Evolutionary conservation across 2,888 invertebrate genomes (phyloP).

Genomic region (Cephus sareptanus): DNA sequence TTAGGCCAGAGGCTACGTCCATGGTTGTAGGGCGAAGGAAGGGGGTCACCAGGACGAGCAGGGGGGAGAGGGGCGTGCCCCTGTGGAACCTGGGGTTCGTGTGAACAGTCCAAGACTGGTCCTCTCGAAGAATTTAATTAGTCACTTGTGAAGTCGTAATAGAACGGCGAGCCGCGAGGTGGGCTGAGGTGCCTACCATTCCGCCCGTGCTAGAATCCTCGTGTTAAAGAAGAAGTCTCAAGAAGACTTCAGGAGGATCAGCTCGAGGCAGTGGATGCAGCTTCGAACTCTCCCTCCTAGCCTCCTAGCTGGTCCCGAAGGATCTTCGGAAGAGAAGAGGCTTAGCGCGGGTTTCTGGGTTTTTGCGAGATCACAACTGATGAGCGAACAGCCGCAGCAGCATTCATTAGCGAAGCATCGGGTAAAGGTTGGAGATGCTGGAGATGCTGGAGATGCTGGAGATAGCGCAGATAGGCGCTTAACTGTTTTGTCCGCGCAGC

Average conservation of each 20-base stretch:
- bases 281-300: no score
- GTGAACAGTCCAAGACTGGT: constrained; percentile 23
- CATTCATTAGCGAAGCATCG: constrained; percentile 41
- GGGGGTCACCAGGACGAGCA: background rate
- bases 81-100: constrained; percentile 7
- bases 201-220: no score
- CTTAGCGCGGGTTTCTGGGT: constrained; percentile 20
- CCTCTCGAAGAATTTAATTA: constrained; percentile 36
- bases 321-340: constrained; percentile 7
- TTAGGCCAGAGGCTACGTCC: constrained; percentile 32
- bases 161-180: no score
- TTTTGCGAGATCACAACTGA: constrained; percentile 36
- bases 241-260: no score
- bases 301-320: no score
- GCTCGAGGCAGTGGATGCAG: no score
- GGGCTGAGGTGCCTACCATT: no score
- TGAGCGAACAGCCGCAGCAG: constrained; percentile 22
- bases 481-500: constrained; percentile 52
- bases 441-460: no score
- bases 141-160: constrained; percentile 10
- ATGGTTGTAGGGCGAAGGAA: background rate
- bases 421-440: background rate
- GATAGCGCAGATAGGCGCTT: constrained; percentile 41
- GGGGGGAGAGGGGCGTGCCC: background rate
- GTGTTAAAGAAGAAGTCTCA: no score